Evolutionary conservation across 2,113 vertebrate species (phyloP).

Genomic region (Crotalus horridus): DNA sequence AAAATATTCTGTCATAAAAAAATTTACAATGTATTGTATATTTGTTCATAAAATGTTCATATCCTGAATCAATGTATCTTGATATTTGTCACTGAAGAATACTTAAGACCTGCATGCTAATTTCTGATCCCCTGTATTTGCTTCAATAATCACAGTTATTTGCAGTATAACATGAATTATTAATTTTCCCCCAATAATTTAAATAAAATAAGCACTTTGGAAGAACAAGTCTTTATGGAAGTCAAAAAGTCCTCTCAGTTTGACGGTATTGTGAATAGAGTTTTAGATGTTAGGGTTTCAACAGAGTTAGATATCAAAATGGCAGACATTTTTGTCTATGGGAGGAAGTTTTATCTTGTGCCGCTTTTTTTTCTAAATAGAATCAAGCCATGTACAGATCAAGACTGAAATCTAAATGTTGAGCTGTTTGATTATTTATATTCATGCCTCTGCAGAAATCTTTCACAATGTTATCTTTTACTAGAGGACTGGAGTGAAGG

Average conservation of each 20-base stretch:
- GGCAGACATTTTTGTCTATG: background rate
- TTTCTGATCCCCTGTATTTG: background rate
- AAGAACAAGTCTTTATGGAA: background rate
- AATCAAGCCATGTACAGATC: background rate
- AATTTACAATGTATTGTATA: slow-evolving; percentile 2
- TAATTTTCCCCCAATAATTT: background rate
- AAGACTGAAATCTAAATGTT: background rate
- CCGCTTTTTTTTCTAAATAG: background rate
- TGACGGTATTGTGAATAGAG: background rate
- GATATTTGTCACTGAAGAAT: background rate
- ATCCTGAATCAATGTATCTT: background rate
- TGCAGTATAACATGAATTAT: background rate
- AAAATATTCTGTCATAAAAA: slow-evolving; percentile 5
- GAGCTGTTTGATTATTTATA: background rate
- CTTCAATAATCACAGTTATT: background rate
- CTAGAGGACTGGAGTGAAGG: too few species aligned
- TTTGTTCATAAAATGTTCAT: background rate
- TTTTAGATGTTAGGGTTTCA: too few species aligned
- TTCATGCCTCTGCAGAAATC: background rate
- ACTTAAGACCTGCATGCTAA: background rate
- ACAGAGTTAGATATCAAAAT: background rate
- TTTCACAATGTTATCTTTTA: background rate
- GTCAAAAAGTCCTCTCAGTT: background rate
- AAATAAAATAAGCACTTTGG: background rate
- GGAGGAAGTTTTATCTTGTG: background rate